Evolutionary conservation across 2,113 vertebrate genomes (phyloP).

Genomic region (Sialia sialis): DNA sequence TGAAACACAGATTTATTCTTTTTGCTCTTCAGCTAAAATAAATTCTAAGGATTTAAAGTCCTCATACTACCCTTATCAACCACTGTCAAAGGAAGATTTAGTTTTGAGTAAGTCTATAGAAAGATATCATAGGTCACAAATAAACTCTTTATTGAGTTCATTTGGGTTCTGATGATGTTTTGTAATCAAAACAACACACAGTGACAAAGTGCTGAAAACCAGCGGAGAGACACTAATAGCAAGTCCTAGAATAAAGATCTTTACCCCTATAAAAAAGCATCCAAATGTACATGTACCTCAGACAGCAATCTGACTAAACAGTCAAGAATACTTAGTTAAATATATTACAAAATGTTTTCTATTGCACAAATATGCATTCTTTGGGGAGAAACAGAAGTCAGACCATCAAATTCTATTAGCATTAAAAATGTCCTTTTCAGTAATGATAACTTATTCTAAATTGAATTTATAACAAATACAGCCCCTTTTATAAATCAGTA

Average conservation of each 20-base stretch:
- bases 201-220: neutral
- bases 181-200: neutral
- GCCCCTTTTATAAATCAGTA: neutral
- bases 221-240: neutral
- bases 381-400: neutral
- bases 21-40: neutral
- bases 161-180: neutral
- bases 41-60: neutral
- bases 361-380: neutral
- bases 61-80: neutral
- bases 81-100: neutral
- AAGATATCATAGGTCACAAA: neutral
- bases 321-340: neutral
- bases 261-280: neutral
- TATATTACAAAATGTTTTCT: neutral
- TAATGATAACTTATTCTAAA: neutral
- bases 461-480: neutral
- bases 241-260: neutral
- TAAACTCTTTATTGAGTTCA: neutral
- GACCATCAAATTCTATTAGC: neutral
- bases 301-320: neutral
- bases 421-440: neutral
- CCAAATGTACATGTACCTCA: neutral
- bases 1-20: neutral
- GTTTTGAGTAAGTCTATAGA: neutral